Evolutionary conservation across 92 coral and sea anemone genomes (phyloP).

Genomic region (Phenganax marumi): DNA sequence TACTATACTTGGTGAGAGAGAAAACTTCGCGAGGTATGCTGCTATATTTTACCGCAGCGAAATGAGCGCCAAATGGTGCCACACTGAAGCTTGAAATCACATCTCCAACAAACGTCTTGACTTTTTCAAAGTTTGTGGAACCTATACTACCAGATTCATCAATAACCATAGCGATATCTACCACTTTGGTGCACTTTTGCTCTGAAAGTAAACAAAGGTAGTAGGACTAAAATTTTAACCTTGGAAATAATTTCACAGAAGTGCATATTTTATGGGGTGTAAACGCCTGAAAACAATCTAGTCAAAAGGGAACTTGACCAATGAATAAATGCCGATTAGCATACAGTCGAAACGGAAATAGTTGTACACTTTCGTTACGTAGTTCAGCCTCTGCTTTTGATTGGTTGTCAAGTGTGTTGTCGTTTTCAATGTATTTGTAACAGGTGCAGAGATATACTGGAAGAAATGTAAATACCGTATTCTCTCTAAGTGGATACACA

Average conservation of each 20-base stretch:
- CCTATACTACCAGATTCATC: slow-evolving; percentile 72
- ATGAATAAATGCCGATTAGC: too few relatives aligned
- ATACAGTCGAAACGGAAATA: too few relatives aligned
- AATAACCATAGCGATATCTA: slow-evolving; percentile 66
- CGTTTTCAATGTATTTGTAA: too few relatives aligned
- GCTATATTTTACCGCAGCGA: slow-evolving; percentile 65
- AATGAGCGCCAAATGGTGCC: slow-evolving; percentile 53
- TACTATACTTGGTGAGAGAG: slow-evolving; percentile 46
- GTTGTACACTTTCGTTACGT: too few relatives aligned
- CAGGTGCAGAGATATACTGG: too few relatives aligned
- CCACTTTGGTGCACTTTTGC: slow-evolving; percentile 43
- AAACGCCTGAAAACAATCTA: not conserved
- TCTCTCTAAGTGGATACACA: too few relatives aligned
- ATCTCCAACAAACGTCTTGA: slow-evolving; percentile 53
- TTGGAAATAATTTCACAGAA: not conserved
- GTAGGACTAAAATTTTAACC: too few relatives aligned
- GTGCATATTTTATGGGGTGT: not conserved
- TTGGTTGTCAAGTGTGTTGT: too few relatives aligned
- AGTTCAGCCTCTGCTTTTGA: too few relatives aligned
- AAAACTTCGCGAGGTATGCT: slow-evolving; percentile 52
- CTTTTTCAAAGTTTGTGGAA: slow-evolving; percentile 51
- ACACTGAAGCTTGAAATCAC: slow-evolving; percentile 56
- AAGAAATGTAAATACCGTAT: too few relatives aligned
- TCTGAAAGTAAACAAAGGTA: slow-evolving; percentile 12
- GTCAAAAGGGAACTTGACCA: too few relatives aligned